Conservation (phyloP, 2,888 invertebrate species). For the Melinaea marsaeus region DNA sequence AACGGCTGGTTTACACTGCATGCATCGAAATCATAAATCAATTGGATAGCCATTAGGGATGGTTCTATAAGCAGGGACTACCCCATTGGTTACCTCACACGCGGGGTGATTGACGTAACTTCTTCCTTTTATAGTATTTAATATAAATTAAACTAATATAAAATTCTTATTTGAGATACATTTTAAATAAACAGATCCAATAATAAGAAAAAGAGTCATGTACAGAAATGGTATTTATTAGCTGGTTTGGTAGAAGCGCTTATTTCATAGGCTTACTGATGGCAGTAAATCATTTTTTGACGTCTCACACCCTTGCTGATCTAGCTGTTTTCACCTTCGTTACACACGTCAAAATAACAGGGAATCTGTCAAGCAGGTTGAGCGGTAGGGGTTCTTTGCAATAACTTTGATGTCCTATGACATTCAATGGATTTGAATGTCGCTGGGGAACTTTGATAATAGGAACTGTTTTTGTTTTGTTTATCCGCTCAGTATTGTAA, state of each 20-base stretch:
- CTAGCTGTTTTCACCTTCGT: constrained; percentile 71
- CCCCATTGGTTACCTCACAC: constrained; percentile 16
- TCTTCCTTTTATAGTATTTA: neutral
- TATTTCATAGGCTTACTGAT: constrained; percentile 51
- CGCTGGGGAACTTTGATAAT: constrained; percentile 11
- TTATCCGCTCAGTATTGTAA: too few relatives aligned
- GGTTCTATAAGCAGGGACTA: constrained; percentile 33
- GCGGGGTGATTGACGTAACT: neutral
- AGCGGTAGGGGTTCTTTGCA: constrained; percentile 30
- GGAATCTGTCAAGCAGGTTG: constrained; percentile 35
- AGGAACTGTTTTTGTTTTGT: neutral
- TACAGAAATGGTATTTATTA: too few relatives aligned
- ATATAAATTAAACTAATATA: neutral
- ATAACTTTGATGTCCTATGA: constrained; percentile 24
- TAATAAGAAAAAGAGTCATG: too few relatives aligned
- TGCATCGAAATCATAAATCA: constrained; percentile 64
- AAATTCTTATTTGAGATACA: too few relatives aligned
- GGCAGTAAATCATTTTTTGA: constrained; percentile 73
- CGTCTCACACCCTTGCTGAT: constrained; percentile 62
- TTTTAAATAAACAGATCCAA: too few relatives aligned
- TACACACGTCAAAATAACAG: constrained; percentile 74
- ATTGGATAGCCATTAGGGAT: constrained; percentile 38
- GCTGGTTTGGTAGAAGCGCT: constrained; percentile 8
- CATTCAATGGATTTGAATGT: constrained; percentile 29
- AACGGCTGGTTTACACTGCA: constrained; percentile 34